These are phyloP conservation scores for Heliconius eleuchia DNA, from an alignment of 1,140 invertebrate species.

Conservation along the genomic window DNA sequence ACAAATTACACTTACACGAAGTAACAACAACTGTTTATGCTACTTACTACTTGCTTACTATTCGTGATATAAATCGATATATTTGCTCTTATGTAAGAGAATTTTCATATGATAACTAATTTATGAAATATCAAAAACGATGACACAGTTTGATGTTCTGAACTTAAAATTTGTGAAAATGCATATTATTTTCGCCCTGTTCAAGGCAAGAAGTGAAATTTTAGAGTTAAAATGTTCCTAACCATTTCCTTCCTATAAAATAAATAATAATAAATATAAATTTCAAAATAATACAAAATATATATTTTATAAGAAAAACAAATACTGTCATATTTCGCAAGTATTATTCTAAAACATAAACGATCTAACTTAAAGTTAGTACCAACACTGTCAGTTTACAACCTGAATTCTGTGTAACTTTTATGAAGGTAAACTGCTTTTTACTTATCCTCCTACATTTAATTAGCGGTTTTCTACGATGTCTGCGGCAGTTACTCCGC, in stretches of 20 bases:
- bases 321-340: not conserved
- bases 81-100: not conserved
- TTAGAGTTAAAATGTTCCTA: too few relatives aligned
- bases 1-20: conserved; percentile 33
- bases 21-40: conserved; percentile 18
- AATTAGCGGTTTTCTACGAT: conserved; percentile 43
- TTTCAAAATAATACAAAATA: not conserved
- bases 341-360: conserved; percentile 4
- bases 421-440: conserved; percentile 44
- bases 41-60: conserved; percentile 13
- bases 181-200: too few relatives aligned
- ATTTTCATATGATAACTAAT: not conserved
- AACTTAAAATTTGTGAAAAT: not conserved
- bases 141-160: not conserved
- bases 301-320: not conserved
- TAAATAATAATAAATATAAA: not conserved
- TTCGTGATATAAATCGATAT: conserved; percentile 15
- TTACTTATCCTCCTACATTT: conserved; percentile 43
- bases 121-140: not conserved
- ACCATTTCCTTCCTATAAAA: not conserved
- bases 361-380: conserved; percentile 19
- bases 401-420: conserved; percentile 38
- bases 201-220: too few relatives aligned
- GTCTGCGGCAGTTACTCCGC: conserved; percentile 38
- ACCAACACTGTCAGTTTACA: conserved; percentile 30